These are phyloP conservation scores for Trididemnum clinides DNA, from an alignment of 23 tunicate species.

Conservation along the genomic window DNA sequence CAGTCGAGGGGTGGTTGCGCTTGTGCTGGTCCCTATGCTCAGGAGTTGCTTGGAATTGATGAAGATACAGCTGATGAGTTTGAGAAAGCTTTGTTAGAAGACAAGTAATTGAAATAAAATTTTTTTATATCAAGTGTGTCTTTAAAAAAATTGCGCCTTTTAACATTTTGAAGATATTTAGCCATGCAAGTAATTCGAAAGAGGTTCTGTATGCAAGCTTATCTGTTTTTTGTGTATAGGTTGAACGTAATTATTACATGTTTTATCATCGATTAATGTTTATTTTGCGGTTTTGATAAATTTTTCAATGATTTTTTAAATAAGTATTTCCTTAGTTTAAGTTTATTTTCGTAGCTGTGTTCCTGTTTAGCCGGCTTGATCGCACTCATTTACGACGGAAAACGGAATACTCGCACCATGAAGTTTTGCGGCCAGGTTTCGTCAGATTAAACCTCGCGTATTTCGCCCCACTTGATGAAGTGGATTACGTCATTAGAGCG, in stretches of 20 bases:
- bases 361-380: conserved; percentile 52
- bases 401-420: conserved; percentile 65
- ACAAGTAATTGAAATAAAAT: conserved; percentile 56
- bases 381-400: conserved; percentile 69
- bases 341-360: too few species aligned
- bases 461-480: conserved; percentile 63
- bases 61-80: conserved; percentile 39
- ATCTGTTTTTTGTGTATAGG: too few species aligned
- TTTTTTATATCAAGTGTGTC: too few species aligned
- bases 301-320: too few species aligned
- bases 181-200: too few species aligned
- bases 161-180: too few species aligned
- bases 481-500: conserved; percentile 60
- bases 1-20: conserved; percentile 98
- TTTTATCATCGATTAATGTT: too few species aligned
- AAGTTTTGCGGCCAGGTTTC: conserved; percentile 94
- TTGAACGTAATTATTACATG: too few species aligned
- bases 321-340: too few species aligned
- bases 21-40: conserved; percentile 99
- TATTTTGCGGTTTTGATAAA: too few species aligned
- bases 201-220: too few species aligned
- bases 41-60: conserved; percentile 90
- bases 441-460: conserved; percentile 81
- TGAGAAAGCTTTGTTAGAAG: conserved; percentile 69
- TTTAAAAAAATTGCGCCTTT: too few species aligned